Percentiles rank a stretch among this genome's conserved stretches.
Conservation (phyloP, 2,113 vertebrate species). For the Rafetus swinhoei region DNA sequence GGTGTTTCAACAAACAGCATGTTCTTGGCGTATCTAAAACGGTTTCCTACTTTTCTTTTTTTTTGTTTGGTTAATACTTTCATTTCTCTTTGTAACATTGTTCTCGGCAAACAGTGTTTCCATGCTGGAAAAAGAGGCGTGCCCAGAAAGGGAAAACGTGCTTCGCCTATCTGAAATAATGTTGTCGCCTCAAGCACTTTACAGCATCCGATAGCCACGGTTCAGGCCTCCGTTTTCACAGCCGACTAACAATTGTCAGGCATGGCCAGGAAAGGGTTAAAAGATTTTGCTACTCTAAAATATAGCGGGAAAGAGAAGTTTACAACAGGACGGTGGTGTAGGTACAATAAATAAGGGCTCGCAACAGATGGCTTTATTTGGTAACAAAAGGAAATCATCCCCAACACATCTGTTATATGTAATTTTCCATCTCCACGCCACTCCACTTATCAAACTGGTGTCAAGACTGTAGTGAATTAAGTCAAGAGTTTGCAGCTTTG, state of each 20-base stretch:
- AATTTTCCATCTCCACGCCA: neutral
- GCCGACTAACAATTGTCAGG: neutral
- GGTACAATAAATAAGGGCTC: neutral
- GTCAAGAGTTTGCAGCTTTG: neutral
- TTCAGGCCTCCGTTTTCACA: neutral
- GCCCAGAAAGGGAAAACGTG: neutral
- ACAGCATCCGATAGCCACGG: no score
- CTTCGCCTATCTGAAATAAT: neutral
- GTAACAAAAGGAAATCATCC: neutral
- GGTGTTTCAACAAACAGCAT: neutral
- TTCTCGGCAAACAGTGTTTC: neutral
- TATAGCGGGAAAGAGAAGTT: neutral
- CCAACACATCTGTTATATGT: neutral
- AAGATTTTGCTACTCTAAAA: neutral
- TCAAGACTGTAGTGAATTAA: neutral
- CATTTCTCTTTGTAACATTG: neutral
- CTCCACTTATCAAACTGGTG: neutral
- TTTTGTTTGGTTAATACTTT: neutral
- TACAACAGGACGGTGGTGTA: neutral
- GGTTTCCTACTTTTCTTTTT: neutral
- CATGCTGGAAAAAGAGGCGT: neutral
- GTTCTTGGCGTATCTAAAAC: neutral
- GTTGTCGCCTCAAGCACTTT: neutral
- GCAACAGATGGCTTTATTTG: neutral
- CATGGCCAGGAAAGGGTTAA: slow-evolving; percentile 14